Percentiles rank a stretch among this genome's conserved stretches.
These are phyloP conservation scores for Bombyx mori DNA, from an alignment of 1,140 invertebrate species.

Conservation along the genomic window ASM3026992v2 NC_085121.1:18000501-18001000, in stretches of 20 bases:
- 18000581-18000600: constrained; percentile 31
- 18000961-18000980: background rate
- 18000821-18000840: constrained; percentile 77
- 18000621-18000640: constrained; percentile 25
- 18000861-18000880: constrained; percentile 78
- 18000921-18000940: background rate
- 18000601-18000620: constrained; percentile 31
- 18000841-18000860: constrained; percentile 78
- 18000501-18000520: too few relatives aligned
- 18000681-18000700: too few relatives aligned
- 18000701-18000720: background rate
- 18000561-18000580: constrained; percentile 22
- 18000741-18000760: constrained; percentile 62
- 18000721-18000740: background rate
- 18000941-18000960: background rate
- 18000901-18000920: constrained; percentile 77
- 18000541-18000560: too few relatives aligned
- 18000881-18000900: constrained; percentile 81
- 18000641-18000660: constrained; percentile 1
- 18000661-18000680: too few relatives aligned
- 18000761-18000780: constrained; percentile 79
- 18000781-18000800: constrained; percentile 73
- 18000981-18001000: background rate
- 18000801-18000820: constrained; percentile 77
- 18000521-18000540: too few relatives aligned